Conservation (phyloP, 2,113 vertebrate genomes). For the Calyptommatus sinebrachiatus region DNA sequence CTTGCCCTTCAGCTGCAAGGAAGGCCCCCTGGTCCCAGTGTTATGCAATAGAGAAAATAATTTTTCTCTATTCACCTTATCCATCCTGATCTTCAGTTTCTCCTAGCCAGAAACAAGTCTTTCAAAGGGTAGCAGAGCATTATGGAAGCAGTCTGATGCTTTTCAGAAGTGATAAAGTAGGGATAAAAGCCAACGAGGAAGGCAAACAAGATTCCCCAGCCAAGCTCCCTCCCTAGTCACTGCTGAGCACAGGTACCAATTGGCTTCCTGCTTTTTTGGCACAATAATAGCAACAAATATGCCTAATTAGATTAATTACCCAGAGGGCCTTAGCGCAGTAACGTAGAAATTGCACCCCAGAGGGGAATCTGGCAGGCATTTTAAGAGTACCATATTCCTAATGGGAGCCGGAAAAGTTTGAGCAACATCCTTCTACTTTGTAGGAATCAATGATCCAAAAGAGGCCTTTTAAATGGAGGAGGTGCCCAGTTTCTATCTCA, state of each 20-base stretch:
- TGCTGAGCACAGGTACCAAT: not conserved
- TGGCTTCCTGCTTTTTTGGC: not conserved
- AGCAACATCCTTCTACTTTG: not conserved
- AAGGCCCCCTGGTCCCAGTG: too few species aligned
- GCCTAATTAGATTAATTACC: constrained; percentile 11
- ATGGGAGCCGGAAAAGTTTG: not conserved
- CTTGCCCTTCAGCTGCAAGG: too few species aligned
- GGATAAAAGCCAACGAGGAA: too few species aligned
- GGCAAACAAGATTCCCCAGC: not conserved
- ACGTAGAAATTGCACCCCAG: not conserved
- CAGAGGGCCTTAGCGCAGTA: not conserved
- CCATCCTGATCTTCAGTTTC: too few species aligned
- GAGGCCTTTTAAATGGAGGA: not conserved
- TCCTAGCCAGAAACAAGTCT: too few species aligned
- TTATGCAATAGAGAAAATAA: too few species aligned
- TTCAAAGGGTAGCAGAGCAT: too few species aligned
- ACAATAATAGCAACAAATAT: not conserved
- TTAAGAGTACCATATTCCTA: not conserved
- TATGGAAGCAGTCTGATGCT: too few species aligned
- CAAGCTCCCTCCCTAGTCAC: not conserved
- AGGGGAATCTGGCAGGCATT: not conserved
- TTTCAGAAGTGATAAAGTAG: too few species aligned
- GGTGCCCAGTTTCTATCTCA: not conserved
- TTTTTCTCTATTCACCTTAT: too few species aligned
- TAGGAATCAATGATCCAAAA: not conserved